Conservation (phyloP, 2,888 invertebrate species). For the Nomada ruficornis region DNA sequence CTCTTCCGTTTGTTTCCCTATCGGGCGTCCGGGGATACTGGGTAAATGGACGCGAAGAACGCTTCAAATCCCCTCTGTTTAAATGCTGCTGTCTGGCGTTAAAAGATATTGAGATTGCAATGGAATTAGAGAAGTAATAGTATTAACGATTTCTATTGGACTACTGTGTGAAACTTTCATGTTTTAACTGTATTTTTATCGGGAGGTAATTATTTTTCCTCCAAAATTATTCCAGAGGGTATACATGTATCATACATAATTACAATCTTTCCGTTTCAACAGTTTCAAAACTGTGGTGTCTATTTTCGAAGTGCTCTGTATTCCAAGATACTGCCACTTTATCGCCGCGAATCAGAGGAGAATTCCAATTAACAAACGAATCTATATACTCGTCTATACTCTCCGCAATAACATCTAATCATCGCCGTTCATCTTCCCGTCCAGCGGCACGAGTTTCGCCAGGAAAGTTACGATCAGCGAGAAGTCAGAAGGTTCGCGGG, state of each 20-base stretch:
- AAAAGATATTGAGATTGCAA: neutral
- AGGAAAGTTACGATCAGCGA: constrained; percentile 21
- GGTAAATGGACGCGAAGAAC: neutral
- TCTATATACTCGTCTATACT: neutral
- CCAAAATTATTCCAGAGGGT: no score
- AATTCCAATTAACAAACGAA: neutral
- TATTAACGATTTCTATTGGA: no score
- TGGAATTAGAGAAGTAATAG: neutral
- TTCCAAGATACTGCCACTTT: no score
- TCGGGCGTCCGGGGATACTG: neutral
- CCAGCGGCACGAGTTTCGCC: neutral
- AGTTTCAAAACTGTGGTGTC: no score
- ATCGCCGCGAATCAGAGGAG: no score
- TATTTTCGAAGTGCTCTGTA: no score
- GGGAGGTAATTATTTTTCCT: no score
- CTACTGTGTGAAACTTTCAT: no score
- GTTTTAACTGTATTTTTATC: no score
- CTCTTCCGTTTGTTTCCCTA: constrained; percentile 10
- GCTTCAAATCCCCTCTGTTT: neutral
- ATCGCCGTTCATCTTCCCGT: neutral
- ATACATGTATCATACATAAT: no score
- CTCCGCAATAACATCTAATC: neutral
- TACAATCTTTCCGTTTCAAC: no score
- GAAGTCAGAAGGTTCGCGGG: constrained; percentile 32
- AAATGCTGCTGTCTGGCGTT: neutral